Evolutionary conservation across 23 tunicate genomes (phyloP).

Genomic region (Corella eumyota): DNA sequence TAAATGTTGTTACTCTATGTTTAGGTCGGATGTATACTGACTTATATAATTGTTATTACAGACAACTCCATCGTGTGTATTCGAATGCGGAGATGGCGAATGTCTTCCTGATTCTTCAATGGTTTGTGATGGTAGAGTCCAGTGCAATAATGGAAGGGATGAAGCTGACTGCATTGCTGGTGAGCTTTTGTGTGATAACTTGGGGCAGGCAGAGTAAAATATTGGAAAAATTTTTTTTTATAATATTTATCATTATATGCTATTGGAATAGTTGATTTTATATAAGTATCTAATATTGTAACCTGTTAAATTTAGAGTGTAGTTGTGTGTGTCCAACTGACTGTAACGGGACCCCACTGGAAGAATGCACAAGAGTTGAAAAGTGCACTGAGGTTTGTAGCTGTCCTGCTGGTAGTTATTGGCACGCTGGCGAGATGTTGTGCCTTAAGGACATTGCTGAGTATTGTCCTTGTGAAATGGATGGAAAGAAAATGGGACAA

Average conservation of each 20-base stretch:
- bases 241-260: too few species aligned
- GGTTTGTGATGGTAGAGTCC: slow-evolving; percentile 68
- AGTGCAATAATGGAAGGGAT: slow-evolving; percentile 70
- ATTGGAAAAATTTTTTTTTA: too few species aligned
- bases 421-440: slow-evolving; percentile 11
- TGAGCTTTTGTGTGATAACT: slow-evolving; percentile 1
- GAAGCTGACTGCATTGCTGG: slow-evolving; percentile 41
- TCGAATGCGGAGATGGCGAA: slow-evolving; percentile 49
- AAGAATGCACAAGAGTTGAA: slow-evolving; percentile 10
- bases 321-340: slow-evolving; percentile 38
- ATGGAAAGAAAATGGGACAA: slow-evolving; percentile 41
- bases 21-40: too few species aligned
- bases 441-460: slow-evolving; percentile 24
- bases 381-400: slow-evolving; percentile 9
- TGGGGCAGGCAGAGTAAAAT: too few species aligned
- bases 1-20: too few species aligned
- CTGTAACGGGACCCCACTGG: slow-evolving; percentile 23
- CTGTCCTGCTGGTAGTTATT: slow-evolving; percentile 35
- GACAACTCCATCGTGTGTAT: slow-evolving; percentile 32
- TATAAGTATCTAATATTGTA: too few species aligned
- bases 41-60: too few species aligned
- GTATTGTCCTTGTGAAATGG: slow-evolving; percentile 38
- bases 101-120: slow-evolving; percentile 40
- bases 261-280: too few species aligned
- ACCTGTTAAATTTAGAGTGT: too few species aligned